Base-by-base conservation (phyloP, 2,113 vertebrate species). In the Rhadina sibilatrix region DNA sequence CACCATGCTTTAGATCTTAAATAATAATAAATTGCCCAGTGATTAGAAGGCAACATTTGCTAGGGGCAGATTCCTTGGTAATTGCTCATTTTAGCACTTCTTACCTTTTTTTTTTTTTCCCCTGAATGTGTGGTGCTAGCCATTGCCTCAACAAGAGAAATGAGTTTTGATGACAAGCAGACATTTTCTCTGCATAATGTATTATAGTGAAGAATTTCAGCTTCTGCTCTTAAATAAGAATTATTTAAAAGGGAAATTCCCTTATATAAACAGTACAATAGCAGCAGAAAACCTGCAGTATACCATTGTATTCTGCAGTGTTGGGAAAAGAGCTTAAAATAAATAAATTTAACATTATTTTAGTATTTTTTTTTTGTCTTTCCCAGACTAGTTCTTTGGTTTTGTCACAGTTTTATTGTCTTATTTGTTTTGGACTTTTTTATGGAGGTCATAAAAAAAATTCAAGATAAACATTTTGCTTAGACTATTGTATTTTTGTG, bases 1-100 rank as follows among this genome's bases (percentile, higher is more conserved):
- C 92, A 88, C 76, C 64, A 30, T 90, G 63, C 82, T 93, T 93
- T 83, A 90, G 85, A 93, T 90, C 85, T 95, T 92, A 96, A 96
- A 87, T 93, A 90, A 86, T 86, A 92, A 91, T 93, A 74, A 96
- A 95, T 93, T 93, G 47, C 71, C 24, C 52, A 68, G 75, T 82
- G 95, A 94, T 96, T 93, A 85, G 93, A 90, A 96, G 12, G 68
- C 46, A 94, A 47, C 87, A 88, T 93, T 93, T 90, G 87, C 94
- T 96, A 83, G 31, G 27, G 84, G 84, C 87, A 91, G 40, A 82
- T 86, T 94, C 70, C 54, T 65, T 40, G 31, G 71, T 93, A 95
- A 94, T 96, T 89, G 94, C 59, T 95, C 78, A 56, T 90, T 90
- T 94, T 91, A 76, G 42, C 50, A 77, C n/a, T 94, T 93, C 91